A percentile compares a stretch with the other conserved stretches of the same genome.
phyloP scores from a whole-genome alignment of 2,797 vertebrate species.

The Galaxias olidus region DNA sequence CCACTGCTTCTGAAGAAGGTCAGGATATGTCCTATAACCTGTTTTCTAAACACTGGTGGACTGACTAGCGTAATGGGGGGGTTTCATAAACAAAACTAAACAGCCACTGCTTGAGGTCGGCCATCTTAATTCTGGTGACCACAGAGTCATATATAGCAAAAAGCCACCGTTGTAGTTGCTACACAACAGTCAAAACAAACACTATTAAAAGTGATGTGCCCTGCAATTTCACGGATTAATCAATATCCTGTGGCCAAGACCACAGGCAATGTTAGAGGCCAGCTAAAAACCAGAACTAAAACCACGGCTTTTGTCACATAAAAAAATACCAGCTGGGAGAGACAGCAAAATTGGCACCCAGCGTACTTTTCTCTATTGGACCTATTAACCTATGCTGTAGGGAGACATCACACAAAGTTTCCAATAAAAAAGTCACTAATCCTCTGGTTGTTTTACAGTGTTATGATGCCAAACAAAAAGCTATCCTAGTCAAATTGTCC shows the following conservation, averaged over 20 bases:
- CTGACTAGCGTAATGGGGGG: constrained; percentile 6
- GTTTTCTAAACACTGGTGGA: constrained; percentile 25
- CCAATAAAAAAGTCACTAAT: too few relatives aligned
- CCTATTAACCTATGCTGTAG: not conserved
- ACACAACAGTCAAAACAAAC: constrained; percentile 41
- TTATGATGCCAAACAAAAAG: not conserved
- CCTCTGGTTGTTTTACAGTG: too few relatives aligned
- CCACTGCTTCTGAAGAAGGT: constrained; percentile 53
- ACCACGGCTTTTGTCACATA: not conserved
- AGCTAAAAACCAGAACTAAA: too few relatives aligned
- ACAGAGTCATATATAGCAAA: constrained; percentile 17
- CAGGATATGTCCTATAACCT: constrained; percentile 62
- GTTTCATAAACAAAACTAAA: constrained; percentile 55
- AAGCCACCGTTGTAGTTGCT: constrained; percentile 37
- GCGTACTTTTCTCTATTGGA: not conserved
- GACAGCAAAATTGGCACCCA: too few relatives aligned
- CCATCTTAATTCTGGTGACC: constrained; percentile 32
- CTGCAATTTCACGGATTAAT: constrained; percentile 45
- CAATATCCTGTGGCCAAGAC: constrained; percentile 15
- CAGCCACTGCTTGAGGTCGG: constrained; percentile 34
- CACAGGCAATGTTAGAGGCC: too few relatives aligned
- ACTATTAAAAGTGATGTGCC: constrained; percentile 33
- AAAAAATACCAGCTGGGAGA: too few relatives aligned
- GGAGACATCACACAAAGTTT: too few relatives aligned
- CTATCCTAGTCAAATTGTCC: not conserved